Evolutionary conservation across 1,140 invertebrate genomes (phyloP).

Genomic region (Scaptomyza pallida): DNA sequence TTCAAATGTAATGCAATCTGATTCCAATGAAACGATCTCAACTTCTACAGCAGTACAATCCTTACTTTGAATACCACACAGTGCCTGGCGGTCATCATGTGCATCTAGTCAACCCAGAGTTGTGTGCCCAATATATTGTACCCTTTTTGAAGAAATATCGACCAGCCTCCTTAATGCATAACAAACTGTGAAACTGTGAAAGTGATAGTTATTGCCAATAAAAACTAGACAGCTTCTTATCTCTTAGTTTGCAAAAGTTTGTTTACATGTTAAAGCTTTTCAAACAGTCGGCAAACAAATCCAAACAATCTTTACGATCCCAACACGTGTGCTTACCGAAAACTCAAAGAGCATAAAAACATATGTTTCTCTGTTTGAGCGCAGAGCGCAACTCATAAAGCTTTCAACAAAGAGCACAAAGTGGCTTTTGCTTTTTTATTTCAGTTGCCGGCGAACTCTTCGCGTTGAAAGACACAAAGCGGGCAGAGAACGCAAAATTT

Average conservation of each 20-base stretch:
- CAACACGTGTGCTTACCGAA: neutral
- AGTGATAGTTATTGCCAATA: too few species aligned
- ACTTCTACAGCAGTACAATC: too few species aligned
- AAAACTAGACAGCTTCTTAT: too few species aligned
- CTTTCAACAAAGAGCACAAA: constrained; percentile 1
- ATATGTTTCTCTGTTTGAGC: neutral
- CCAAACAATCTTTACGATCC: neutral
- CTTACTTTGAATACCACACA: constrained; percentile 86
- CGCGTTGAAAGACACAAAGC: neutral
- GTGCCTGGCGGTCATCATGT: constrained; percentile 87
- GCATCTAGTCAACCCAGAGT: constrained; percentile 88
- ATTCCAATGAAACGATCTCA: constrained; percentile 84
- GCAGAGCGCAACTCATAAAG: neutral
- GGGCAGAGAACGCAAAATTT: neutral
- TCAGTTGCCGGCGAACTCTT: constrained; percentile 8
- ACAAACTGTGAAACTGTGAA: too few species aligned
- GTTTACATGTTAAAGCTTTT: neutral
- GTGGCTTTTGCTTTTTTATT: too few species aligned
- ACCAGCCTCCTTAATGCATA: constrained; percentile 22
- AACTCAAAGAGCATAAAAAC: neutral
- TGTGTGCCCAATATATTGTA: constrained; percentile 85
- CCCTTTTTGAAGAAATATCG: constrained; percentile 84
- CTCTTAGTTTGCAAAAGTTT: neutral
- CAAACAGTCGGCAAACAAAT: neutral
- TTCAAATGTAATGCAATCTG: constrained; percentile 23